phyloP scores from a whole-genome alignment of 1,140 invertebrate species.

The Drosophila paulistorum region DNA sequence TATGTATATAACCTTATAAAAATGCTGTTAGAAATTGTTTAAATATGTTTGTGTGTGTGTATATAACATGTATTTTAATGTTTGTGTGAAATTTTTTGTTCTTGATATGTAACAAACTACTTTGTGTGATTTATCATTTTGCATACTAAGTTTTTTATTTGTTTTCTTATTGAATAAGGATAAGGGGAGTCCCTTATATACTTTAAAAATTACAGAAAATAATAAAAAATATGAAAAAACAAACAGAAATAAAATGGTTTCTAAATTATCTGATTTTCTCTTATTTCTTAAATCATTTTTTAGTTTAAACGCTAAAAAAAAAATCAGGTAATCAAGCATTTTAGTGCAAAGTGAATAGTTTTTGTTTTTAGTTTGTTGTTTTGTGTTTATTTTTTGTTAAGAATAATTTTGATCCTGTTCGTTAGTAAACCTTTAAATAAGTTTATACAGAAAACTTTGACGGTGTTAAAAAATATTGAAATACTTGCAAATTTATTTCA shows the following conservation, averaged over 20 bases:
- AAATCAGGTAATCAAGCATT: conserved; percentile 79
- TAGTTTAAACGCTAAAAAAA: conserved; percentile 60
- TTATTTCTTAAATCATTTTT: conserved; percentile 54
- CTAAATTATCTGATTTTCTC: conserved; percentile 45
- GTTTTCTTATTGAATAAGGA: conserved; percentile 51
- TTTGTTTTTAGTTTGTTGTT: conserved; percentile 44
- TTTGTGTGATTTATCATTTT: conserved; percentile 27
- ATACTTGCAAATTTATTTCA: neutral
- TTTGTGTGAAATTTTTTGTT: conserved; percentile 1
- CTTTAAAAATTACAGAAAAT: conserved; percentile 26
- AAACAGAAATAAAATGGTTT: conserved; percentile 62
- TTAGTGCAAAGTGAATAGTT: conserved; percentile 24
- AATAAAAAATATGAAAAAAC: too few species aligned
- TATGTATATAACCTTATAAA: conserved; percentile 57
- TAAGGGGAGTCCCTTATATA: too few species aligned
- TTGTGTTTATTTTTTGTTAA: conserved; percentile 24
- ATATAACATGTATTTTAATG: too few species aligned
- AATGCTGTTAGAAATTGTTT: conserved; percentile 33
- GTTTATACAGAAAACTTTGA: too few species aligned
- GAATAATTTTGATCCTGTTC: neutral
- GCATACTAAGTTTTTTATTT: conserved; percentile 17
- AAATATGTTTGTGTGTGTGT: too few species aligned
- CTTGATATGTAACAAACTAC: conserved; percentile 76
- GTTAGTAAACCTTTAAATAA: too few species aligned
- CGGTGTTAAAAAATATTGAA: too few species aligned